Evolutionary conservation across 2,113 vertebrate genomes (phyloP), one percentile per base, ranked within the genome.

Genomic region (Paramormyrops kingsleyae): DNA sequence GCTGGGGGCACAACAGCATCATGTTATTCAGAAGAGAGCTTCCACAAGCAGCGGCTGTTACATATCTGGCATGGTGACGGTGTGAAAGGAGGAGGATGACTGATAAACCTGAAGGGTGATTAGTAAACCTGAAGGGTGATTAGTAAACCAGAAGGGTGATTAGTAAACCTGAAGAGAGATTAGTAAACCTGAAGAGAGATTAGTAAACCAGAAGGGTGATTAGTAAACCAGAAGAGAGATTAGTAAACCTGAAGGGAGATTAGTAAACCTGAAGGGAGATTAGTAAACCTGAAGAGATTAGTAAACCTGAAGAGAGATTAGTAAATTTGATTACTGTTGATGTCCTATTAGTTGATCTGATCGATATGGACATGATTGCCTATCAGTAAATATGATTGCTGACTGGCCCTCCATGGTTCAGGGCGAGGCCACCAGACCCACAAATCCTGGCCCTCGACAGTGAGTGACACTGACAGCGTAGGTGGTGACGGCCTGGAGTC

Each of bases 381-480:
- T 70, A 12, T 70, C n/a, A 70, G 62, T 70, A 70, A 70, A 70
- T 31, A 70, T 31, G 62, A 13, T 31, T 70, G 62, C 62, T 49
- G 83, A 46, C 12, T 87, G 19, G 49, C 85, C 44, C 1, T 87
- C 24, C 49, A 35, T 24, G 49, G 9, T 84, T 53, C 42, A 89
- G 89, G 39, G 8, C 89, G 89, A 13, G 52, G 52, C 4, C 89
- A 89, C 77, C 88, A 83, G 74, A 24, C n/a, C 35, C 50, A 99
- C 92, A 99, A 99, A 91, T 99, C 98, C 0, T 99, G 98, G 98
- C 97, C 98, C 0, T 97, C 95, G 0, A 94, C 97, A 0, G 86
- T 96, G 0, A 93, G 95, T 0, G 98, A 99, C 4, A 89, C 90
- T 0, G 97, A 97, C 35, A 95, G 95, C 13, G 92, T 96, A 0